phyloP scores from a whole-genome alignment of 2,113 vertebrate species.

The Daphoenositta chrysoptera region DNA sequence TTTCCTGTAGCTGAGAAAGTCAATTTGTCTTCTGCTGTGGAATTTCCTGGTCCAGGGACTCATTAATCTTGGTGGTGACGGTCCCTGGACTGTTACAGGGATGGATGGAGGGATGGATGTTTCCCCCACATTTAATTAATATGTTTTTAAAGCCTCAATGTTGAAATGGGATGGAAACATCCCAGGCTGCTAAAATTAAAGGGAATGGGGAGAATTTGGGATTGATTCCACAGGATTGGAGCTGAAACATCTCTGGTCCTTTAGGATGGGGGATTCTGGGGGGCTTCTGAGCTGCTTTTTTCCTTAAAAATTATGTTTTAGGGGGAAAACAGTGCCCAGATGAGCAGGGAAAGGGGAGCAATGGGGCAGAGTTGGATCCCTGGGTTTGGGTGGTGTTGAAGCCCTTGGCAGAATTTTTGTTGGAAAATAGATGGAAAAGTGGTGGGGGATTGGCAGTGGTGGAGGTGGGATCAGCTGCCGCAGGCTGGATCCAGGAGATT shows the following conservation, averaged over 20 bases:
- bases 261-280: fast-evolving
- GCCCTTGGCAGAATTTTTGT: fast-evolving
- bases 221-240: background rate
- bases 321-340: background rate
- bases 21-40: background rate
- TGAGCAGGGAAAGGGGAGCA: background rate
- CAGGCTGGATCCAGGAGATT: background rate
- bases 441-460: background rate
- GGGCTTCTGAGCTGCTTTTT: background rate
- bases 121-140: fast-evolving
- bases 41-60: fast-evolving
- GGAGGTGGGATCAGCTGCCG: background rate
- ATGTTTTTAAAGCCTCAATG: fast-evolving
- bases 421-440: background rate
- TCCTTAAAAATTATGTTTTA: background rate
- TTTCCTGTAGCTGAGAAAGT: background rate
- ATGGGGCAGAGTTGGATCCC: background rate
- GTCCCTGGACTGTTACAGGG: fast-evolving
- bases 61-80: background rate
- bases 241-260: fast-evolving
- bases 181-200: fast-evolving
- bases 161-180: background rate
- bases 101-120: background rate
- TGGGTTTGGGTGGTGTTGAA: background rate
- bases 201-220: background rate